These are phyloP conservation scores for Falco novaeseelandiae DNA, from an alignment of 2,797 vertebrate genomes.

Conservation along the genomic window DNA sequence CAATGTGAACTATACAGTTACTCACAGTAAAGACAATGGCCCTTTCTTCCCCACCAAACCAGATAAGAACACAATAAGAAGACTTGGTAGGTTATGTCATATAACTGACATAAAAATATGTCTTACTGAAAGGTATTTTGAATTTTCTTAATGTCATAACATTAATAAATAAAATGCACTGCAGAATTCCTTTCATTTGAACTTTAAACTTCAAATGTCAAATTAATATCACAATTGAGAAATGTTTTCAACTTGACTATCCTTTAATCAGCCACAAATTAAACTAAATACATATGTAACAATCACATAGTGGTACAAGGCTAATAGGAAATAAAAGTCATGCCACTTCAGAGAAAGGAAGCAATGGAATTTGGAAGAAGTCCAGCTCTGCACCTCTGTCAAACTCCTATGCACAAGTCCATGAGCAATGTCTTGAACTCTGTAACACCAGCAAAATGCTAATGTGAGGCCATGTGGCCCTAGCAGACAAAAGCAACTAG, in stretches of 20 bases:
- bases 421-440: background rate
- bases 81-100: background rate
- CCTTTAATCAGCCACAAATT: background rate
- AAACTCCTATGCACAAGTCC: background rate
- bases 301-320: background rate
- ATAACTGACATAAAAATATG: background rate
- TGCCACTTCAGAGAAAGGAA: background rate
- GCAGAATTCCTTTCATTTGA: background rate
- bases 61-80: background rate
- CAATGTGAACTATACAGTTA: background rate
- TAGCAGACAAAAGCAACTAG: background rate
- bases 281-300: background rate
- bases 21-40: background rate
- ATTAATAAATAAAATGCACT: background rate
- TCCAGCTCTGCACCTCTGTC: background rate
- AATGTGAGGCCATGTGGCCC: background rate
- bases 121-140: background rate
- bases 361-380: background rate
- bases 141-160: background rate
- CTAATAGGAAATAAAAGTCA: background rate
- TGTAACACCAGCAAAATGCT: background rate
- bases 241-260: background rate
- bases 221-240: background rate
- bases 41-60: background rate
- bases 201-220: background rate